Base-by-base conservation (phyloP, 2,888 invertebrate species). In the Lutraria lutraria region DNA sequence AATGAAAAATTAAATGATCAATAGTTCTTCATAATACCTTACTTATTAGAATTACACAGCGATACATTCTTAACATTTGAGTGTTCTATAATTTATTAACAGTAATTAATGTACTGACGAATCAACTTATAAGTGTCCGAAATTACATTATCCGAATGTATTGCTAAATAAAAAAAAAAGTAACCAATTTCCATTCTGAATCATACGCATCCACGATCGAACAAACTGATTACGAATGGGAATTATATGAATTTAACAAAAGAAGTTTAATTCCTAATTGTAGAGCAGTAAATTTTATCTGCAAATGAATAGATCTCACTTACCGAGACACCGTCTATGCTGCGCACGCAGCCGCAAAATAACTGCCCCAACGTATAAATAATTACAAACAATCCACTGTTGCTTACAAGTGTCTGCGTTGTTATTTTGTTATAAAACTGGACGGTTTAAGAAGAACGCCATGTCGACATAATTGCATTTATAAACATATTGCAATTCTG, bases 321-420 rank as follows among this genome's bases (percentile, higher is more conserved):
- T 76, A 31, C 21, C 76, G 12, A 25, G 25, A 25, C 63, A 25
- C 60, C 21, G 19, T n/a, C 60, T n/a, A 21, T 12, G 54, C 84
- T 84, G 84, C 84, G 84, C 43, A 53, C 84, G 84, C 84, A 84
- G 76, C 84, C 54, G 53, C 76, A 21, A 76, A 60, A 54, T 76
- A 76, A 72, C 76, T 54, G 76, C n/a, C 84, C 52, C 84, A 76
- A 84, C 25, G 19, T 31, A 10, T 31, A 16, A 68, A 31, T 76
- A 76, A 76, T 76, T 34, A 76, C 76, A 29, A 34, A 34, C 34
- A 31, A 25, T n/a, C 0, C 25, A 72, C 12, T 6, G 21, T 56
- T 21, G 21, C 56, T 56, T 21, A 16, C n/a, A n/a, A n/a, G n/a
- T 56, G 19, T 56, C 13, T 56, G 56, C 21, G 56, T 56, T 56